Base-by-base conservation (phyloP, 2,888 invertebrate species). In the Polydrusus tereticollis region DNA sequence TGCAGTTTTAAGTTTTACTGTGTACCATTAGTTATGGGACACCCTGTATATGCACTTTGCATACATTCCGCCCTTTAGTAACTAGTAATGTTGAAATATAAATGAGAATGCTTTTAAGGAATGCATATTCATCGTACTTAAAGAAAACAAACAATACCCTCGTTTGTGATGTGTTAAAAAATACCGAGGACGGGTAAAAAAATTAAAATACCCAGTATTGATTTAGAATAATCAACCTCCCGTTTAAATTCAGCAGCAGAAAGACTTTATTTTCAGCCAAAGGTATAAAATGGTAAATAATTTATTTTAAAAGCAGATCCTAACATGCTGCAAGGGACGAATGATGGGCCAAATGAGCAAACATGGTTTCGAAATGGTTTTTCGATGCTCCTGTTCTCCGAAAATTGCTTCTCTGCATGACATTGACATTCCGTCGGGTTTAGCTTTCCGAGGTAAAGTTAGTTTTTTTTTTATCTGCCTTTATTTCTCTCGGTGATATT, bases 291-390 rank as follows among this genome's bases (percentile, higher is more conserved):
- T 68, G 52, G 38, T 78, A 74, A 77, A 78, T 77, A 76, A 77
- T 78, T 76, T 29, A 78, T 69, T 62, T 69, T 68, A 66, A 68
- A 75, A 77, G 76, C 73, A 76, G 75, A 77, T 77, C 76, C 77
- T 76, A 77, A 78, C 77, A 78, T 73, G 76, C 73, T 79, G 77
- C 75, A 74, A 76, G 78, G 79, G 77, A 78, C 78, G 79, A 77
- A 76, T 83, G 82, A 82, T 82, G 81, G 79, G 76, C 81, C 80
- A 83, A 83, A 84, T 83, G 82, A 82, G 80, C 79, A 79, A 79
- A 82, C 83, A 81, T 74, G 80, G 77, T 77, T 78, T 77, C 78
- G 80, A 84, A 84, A 83, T 83, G 83, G 81, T 84, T 83, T 84
- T 84, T 83, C 83, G 81, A 82, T 83, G 83, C 83, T 83, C 80